Base-by-base conservation (phyloP, 2,888 invertebrate genomes). In the Aricia artaxerxes region DNA sequence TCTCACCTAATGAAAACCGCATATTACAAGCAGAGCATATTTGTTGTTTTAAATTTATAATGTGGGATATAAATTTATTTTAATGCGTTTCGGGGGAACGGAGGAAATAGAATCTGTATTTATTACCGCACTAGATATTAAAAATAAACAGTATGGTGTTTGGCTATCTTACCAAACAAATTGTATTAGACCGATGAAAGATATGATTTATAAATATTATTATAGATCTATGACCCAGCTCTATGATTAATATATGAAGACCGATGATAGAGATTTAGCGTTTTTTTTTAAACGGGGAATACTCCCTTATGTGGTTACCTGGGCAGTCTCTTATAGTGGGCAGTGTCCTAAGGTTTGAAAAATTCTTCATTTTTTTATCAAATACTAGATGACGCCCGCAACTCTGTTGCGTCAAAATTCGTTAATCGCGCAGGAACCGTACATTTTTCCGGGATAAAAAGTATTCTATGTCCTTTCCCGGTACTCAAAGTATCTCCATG, bases 121-220 rank as follows among this genome's bases (percentile, higher is more conserved):
- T 69, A 69, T 69, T 69, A 69, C 69, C 69, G 69, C 13, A 69
- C 69, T 69, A 69, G 69, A 69, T 69, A 69, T 69, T 69, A 69
- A 69, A 69, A 69, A 69, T 69, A 69, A 69, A 69, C 69, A 69
- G 13, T 35, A 69, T 69, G 69, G 69, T 38, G 35, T 64, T 64
- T 16, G 5, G 69, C 69, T 13, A 64, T 64, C 69, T 7, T 38
- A 69, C 35, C 35, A 69, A 69, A 69, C 69, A 64, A 69, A 35
- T 35, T 35, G 11, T 69, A 38, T 69, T 69, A 35, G 13, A 5
- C 13, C 35, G 69, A 38, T 69, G 69, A 69, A 69, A 69, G 69
- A 35, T 69, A 69, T 69, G 11, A 31, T 64, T 31, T 24, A 69
- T 13, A 6, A 13, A 35, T 69, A 35, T 13, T 38, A 38, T 69